phyloP scores from a whole-genome alignment of 2,113 vertebrate genomes.

The Colistium nudipinnis region DNA sequence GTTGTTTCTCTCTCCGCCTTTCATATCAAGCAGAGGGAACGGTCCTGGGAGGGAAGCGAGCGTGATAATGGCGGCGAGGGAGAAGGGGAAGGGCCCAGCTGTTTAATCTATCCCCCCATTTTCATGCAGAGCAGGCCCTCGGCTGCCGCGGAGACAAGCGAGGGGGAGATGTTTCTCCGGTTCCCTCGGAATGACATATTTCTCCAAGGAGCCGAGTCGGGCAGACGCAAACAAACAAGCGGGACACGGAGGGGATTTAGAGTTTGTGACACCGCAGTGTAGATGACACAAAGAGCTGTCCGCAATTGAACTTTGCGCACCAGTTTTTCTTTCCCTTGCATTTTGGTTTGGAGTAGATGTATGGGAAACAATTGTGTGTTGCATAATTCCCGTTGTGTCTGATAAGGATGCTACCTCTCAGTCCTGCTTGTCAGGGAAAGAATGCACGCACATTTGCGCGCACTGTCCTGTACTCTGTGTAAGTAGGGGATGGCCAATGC shows the following conservation, averaged over 20 bases:
- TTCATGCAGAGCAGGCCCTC: slow-evolving; percentile 65
- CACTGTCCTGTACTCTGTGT: slow-evolving; percentile 2
- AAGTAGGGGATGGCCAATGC: slow-evolving; percentile 24
- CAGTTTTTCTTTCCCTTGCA: neutral
- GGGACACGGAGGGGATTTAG: slow-evolving; percentile 43
- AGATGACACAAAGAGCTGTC: slow-evolving; percentile 17
- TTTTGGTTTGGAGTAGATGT: neutral
- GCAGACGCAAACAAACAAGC: slow-evolving; percentile 57
- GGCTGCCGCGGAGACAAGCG: slow-evolving; percentile 17
- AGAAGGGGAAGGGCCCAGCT: slow-evolving; percentile 58
- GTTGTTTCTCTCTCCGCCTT: slow-evolving; percentile 3
- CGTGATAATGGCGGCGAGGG: slow-evolving; percentile 28
- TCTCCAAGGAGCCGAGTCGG: slow-evolving; percentile 45
- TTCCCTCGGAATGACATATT: slow-evolving; percentile 63
- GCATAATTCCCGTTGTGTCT: neutral
- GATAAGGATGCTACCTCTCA: slow-evolving; percentile 28
- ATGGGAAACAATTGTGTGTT: slow-evolving; percentile 6
- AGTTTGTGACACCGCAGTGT: slow-evolving; percentile 11
- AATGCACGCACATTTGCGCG: slow-evolving; percentile 30
- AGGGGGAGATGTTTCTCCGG: slow-evolving; percentile 28
- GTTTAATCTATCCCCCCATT: slow-evolving; percentile 64
- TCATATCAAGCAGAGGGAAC: slow-evolving; percentile 36
- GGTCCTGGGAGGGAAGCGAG: slow-evolving; percentile 34
- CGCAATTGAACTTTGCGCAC: slow-evolving; percentile 3
- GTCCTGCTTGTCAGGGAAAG: slow-evolving; percentile 14